Conservation (phyloP, 2,113 vertebrate genomes). For the Ranitomeya variabilis region DNA sequence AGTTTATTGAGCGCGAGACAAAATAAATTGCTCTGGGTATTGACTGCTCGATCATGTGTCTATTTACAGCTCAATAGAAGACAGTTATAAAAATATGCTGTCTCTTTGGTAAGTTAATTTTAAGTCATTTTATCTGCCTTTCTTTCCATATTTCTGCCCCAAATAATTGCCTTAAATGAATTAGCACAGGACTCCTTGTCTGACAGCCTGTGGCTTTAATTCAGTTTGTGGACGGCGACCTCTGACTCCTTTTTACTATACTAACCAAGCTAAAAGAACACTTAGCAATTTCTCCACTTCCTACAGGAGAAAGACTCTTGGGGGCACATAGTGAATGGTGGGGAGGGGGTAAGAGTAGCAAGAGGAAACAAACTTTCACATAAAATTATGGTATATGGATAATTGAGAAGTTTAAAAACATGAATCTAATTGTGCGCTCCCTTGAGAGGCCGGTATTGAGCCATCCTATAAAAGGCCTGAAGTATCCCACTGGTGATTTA, state of each 20-base stretch:
- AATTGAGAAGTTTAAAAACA: constrained; percentile 98
- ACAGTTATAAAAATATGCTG: constrained; percentile 42
- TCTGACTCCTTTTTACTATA: constrained; percentile 81
- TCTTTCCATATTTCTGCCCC: constrained; percentile 75
- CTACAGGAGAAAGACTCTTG: constrained; percentile 77
- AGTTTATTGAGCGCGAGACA: background rate
- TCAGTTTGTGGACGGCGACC: constrained; percentile 84
- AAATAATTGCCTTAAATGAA: constrained; percentile 85
- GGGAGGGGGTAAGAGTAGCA: constrained; percentile 52
- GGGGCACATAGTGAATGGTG: constrained; percentile 60
- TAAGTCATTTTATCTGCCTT: constrained; percentile 83
- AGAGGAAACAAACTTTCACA: constrained; percentile 85
- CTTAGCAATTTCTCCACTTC: constrained; percentile 80
- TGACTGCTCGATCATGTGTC: constrained; percentile 12
- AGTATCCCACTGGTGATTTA: constrained; percentile 99
- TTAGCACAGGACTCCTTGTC: constrained; percentile 74
- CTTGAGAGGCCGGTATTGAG: constrained; percentile 90
- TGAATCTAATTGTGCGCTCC: constrained; percentile 97
- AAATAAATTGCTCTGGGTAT: constrained; percentile 37
- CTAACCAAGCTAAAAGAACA: constrained; percentile 79
- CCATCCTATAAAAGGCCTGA: constrained; percentile 96
- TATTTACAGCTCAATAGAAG: constrained; percentile 43
- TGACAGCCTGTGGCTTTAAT: constrained; percentile 80
- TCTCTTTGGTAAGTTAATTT: constrained; percentile 80
- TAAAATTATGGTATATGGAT: constrained; percentile 95